phyloP scores from a whole-genome alignment of 1,140 invertebrate species.

The Wasmannia auropunctata region DNA sequence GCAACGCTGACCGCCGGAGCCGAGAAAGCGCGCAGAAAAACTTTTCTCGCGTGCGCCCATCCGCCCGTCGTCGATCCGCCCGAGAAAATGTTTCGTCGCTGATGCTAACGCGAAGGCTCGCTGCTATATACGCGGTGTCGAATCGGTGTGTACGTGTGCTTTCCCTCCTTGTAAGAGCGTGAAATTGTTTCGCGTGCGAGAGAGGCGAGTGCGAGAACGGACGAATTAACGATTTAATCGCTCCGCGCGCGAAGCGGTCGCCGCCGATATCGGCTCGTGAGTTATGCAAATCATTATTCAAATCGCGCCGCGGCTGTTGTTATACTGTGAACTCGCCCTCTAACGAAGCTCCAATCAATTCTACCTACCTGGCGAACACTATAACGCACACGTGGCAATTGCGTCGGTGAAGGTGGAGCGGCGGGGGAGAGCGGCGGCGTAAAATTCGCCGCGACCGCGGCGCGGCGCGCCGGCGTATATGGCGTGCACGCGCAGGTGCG shows the following conservation, averaged over 20 bases:
- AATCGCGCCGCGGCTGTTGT: constrained; percentile 13
- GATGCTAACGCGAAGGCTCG: background rate
- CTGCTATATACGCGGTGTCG: background rate
- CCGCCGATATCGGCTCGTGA: constrained; percentile 30
- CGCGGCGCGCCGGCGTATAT: background rate
- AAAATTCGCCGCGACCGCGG: background rate
- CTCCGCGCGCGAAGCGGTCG: background rate
- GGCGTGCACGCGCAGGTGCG: constrained; percentile 22
- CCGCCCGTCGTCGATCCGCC: background rate
- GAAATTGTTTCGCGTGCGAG: constrained; percentile 38
- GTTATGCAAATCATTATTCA: constrained; percentile 55
- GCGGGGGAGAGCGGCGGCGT: background rate
- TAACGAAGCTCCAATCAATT: constrained; percentile 51
- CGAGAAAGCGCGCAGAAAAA: constrained; percentile 63
- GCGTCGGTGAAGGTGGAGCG: background rate
- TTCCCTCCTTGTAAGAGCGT: constrained; percentile 57
- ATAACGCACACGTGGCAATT: too few relatives aligned
- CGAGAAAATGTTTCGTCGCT: constrained; percentile 40
- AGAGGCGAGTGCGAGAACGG: constrained; percentile 24
- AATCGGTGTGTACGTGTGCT: constrained; percentile 28
- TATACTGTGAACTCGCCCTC: background rate
- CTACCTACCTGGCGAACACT: constrained; percentile 12
- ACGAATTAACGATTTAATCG: constrained; percentile 16
- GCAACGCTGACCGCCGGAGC: background rate
- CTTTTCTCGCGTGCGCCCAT: constrained; percentile 60